phyloP scores from a whole-genome alignment of 2,888 invertebrate species.

The Lamellibrachia satsuma region DNA sequence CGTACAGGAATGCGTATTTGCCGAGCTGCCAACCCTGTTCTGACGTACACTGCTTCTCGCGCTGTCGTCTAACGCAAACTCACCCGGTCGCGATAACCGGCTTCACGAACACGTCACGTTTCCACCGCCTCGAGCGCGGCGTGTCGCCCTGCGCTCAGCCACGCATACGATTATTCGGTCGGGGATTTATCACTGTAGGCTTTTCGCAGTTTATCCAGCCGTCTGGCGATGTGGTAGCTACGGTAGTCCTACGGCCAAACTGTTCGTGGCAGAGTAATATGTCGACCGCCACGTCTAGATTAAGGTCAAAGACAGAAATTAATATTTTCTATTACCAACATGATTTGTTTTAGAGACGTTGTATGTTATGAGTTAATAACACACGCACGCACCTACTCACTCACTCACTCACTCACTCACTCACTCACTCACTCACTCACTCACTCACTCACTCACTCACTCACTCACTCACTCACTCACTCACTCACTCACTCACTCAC shows the following conservation, averaged over 20 bases:
- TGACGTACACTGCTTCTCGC: background rate
- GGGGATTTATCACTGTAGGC: background rate
- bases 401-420: no score
- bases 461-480: no score
- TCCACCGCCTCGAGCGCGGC: background rate
- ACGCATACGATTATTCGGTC: background rate
- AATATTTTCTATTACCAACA: no score
- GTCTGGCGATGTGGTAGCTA: background rate
- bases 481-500: no score
- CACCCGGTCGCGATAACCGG: background rate
- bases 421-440: no score
- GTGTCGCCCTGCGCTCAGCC: background rate
- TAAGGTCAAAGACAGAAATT: no score
- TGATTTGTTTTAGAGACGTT: no score
- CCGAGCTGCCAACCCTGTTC: background rate
- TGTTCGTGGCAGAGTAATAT: background rate
- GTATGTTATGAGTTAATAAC: no score
- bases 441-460: no score
- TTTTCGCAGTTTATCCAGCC: background rate
- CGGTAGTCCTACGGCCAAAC: background rate
- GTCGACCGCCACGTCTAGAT: no score
- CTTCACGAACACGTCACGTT: background rate
- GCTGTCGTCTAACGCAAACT: background rate
- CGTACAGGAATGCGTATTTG: background rate
- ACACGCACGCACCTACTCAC: no score